Base-by-base conservation (phyloP, 2,888 invertebrate genomes). In the Lepidocyrtinus sp. region DNA sequence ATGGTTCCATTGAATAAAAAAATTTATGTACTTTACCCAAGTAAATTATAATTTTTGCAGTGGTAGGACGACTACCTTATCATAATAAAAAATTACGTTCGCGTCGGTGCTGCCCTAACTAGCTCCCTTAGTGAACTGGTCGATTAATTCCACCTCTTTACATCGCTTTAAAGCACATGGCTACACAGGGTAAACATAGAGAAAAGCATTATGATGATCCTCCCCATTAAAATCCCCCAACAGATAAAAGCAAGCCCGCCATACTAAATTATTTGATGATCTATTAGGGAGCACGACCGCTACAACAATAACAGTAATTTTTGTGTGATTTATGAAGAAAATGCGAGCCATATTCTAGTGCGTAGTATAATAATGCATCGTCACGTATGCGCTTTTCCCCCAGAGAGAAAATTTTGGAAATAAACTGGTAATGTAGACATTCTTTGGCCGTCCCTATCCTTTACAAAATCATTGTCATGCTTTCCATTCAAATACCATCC, bases 1-100 rank as follows among this genome's bases (percentile, higher is more conserved):
- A 25, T 22, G 27, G 59, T 24, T 61, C 61, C 67, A 26, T 67
- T 61, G 45, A 68, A 67, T 36, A 36, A 36, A 36, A 36, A 36
- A 36, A 36, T 36, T 5, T 12, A 36, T 36, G 12, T 36, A 36
- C 5, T 5, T 36, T 36, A 36, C 36, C 12, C 36, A 36, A n/a
- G n/a, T n/a, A n/a, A n/a, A n/a, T n/a, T n/a, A n/a, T n/a, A n/a
- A n/a, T n/a, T n/a, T n/a, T n/a, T n/a, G n/a, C n/a, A n/a, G n/a
- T n/a, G n/a, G n/a, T n/a, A n/a, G n/a, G n/a, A n/a, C n/a, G n/a
- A n/a, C n/a, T n/a, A n/a, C n/a, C n/a, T n/a, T n/a, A n/a, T n/a
- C n/a, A n/a, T n/a, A n/a, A n/a, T n/a, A n/a, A n/a, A n/a, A n/a
- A 12, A 36, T 36, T 36, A 36, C 12, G 12, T 36, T 36, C 36